Base-by-base conservation (phyloP, 2,888 invertebrate genomes). In the Myopa tessellatipennis region DNA sequence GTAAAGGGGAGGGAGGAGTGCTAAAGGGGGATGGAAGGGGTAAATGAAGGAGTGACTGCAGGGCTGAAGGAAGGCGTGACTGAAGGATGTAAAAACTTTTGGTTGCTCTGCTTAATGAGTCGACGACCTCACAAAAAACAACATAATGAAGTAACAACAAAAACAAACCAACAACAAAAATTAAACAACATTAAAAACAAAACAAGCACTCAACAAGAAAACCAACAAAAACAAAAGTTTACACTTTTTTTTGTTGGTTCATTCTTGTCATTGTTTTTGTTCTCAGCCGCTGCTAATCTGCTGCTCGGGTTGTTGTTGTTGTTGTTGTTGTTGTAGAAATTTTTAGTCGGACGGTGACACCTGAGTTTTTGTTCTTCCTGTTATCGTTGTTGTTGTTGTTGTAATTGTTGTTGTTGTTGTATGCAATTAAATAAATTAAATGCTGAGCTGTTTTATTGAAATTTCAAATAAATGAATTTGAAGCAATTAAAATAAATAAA, bases 51-150 rank as follows among this genome's bases (percentile, higher is more conserved):
- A 26, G 2, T 26, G 26, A 26, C 26, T 26, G 26, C 26, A 26
- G 26, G 26, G 26, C 26, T 26, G 26, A 26, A 26, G 1, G 26
- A 26, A 26, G 26, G 26, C 26, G 26, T 26, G 26, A 26, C 26
- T 26, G 26, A 69, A 26, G 69, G 50, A 26, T 7, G 69, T 18
- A 45, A 52, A 63, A 63, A 34, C 63, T 36, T 63, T 36, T 5
- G 36, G 36, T 34, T 26, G 63, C 14, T 69, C 26, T 58, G 60
- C 68, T 68, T 74, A 74, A 74, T 74, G 74, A 74, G 74, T 74
- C 74, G 74, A 74, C 68, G 74, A 74, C 74, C 74, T 26, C 16
- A 55, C 60, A 40, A 69, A 69, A 26, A 50, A 68, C 38, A 68
- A n/a, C 45, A 40, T 18, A 50, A 50, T 8, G 18, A n/a, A 52